These are phyloP conservation scores for Euwallacea similis DNA, from an alignment of 1,140 invertebrate genomes.

Conservation along the genomic window DNA sequence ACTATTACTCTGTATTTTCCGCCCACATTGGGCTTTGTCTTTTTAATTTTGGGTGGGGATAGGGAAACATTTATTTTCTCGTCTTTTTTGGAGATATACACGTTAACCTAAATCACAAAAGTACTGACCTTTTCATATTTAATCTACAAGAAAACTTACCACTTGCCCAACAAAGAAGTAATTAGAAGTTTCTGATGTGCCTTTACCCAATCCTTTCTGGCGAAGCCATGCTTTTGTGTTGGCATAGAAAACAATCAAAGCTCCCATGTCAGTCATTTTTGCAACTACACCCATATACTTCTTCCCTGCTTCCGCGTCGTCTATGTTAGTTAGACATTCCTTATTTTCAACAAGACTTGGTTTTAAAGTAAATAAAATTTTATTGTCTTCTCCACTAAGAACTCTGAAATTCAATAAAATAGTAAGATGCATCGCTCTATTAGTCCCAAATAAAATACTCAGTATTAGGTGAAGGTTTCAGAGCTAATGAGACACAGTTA, in stretches of 20 bases:
- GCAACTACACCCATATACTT: slow-evolving; percentile 62
- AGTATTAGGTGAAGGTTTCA: too few relatives aligned
- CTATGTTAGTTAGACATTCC: slow-evolving; percentile 55
- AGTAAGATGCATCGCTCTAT: too few relatives aligned
- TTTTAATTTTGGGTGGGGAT: slow-evolving; percentile 11
- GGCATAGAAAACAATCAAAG: slow-evolving; percentile 64
- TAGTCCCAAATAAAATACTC: too few relatives aligned
- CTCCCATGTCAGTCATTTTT: slow-evolving; percentile 54
- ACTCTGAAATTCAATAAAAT: slow-evolving; percentile 12
- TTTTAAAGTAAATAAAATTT: slow-evolving; percentile 60
- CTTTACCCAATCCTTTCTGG: slow-evolving; percentile 49
- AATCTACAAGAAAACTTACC: slow-evolving; percentile 51
- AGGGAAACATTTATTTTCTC: slow-evolving; percentile 10
- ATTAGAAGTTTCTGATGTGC: slow-evolving; percentile 52
- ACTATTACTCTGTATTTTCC: slow-evolving; percentile 50
- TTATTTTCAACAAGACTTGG: slow-evolving; percentile 59
- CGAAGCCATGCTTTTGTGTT: slow-evolving; percentile 62
- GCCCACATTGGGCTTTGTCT: slow-evolving; percentile 40
- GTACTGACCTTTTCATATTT: background rate
- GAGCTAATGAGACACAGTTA: too few relatives aligned
- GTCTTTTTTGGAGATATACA: slow-evolving; percentile 21
- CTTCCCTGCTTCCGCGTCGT: slow-evolving; percentile 56
- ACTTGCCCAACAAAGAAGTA: slow-evolving; percentile 65
- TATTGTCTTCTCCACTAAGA: slow-evolving; percentile 29
- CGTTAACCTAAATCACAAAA: slow-evolving; percentile 19